Conservation (phyloP, 2,113 vertebrate species). For the Dunckerocampus dactyliophorus region DNA sequence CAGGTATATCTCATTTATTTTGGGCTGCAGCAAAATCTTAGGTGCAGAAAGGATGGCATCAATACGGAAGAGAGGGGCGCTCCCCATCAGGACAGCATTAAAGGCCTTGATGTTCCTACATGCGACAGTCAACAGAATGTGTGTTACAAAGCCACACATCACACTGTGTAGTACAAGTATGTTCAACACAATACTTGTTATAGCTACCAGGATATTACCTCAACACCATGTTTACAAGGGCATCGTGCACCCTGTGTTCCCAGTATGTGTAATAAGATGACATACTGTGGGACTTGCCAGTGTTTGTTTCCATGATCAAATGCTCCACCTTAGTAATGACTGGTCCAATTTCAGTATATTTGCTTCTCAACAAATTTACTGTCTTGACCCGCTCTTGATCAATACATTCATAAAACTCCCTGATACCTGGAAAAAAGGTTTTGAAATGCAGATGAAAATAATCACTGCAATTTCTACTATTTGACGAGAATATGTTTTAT, state of each 20-base stretch:
- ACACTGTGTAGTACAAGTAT: neutral
- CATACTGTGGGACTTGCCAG: constrained; percentile 78
- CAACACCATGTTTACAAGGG: constrained; percentile 79
- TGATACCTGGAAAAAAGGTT: constrained; percentile 69
- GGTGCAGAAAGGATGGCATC: constrained; percentile 80
- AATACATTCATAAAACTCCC: constrained; percentile 83
- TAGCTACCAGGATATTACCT: constrained; percentile 66
- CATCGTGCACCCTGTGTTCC: constrained; percentile 81
- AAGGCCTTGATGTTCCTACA: constrained; percentile 84
- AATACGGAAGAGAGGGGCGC: constrained; percentile 78
- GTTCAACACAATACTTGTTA: neutral
- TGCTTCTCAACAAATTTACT: constrained; percentile 71
- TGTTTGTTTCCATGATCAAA: constrained; percentile 78
- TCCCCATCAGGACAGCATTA: constrained; percentile 71
- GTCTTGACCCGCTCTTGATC: constrained; percentile 76
- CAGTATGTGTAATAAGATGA: constrained; percentile 81
- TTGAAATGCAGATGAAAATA: neutral
- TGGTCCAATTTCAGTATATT: constrained; percentile 79
- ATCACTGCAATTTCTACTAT: neutral
- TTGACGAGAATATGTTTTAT: neutral
- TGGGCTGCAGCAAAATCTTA: constrained; percentile 81
- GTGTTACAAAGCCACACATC: neutral
- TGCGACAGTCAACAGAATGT: neutral
- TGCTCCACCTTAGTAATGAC: constrained; percentile 84
- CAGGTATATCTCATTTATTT: constrained; percentile 75